Evolutionary conservation across 2,797 vertebrate genomes (phyloP), one percentile per base, ranked within the genome.

Genomic region (Enteromius paludinosus): DNA sequence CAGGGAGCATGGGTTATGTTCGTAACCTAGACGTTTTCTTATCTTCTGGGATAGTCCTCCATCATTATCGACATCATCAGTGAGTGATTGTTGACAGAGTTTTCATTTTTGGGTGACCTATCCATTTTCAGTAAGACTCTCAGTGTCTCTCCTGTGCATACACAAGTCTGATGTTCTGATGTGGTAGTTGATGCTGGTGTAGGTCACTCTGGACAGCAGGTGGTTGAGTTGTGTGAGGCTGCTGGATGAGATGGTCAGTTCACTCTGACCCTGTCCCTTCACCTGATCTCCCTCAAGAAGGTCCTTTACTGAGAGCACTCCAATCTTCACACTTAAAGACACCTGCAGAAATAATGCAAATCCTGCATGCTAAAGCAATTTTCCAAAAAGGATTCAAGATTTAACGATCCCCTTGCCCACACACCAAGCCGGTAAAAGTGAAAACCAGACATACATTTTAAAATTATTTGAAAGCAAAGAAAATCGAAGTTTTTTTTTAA

Each of bases 111-210:
- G 3, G 4, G 10, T 66, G 7, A 25, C 86, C 89, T 89, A 95
- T 93, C 92, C 12, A 89, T 94, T 82, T 89, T 10, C 38, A 41
- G 38, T 91, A 1, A n/a, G 20, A n/a, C 20, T n/a, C 9, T 56
- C 10, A 11, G 54, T 56, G 54, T 23, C 3, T 54, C 9, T 59
- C n/a, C 4, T 25, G 3, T 59, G 1, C 54, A 12, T 59, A 59
- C 54, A 1, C 11, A 59, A 12, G 54, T 59, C 54, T 59, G 54
- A 59, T 59, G 69, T 83, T 80, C 82, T 81, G 47, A 86, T 81
- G 15, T 89, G 89, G 81, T 95, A 95, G 18, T 86, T 20, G 0
- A 83, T 89, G 87, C 92, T 95, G 61, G 91, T 93, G 65, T 95
- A 95, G 1, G 90, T 92, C 69, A 94, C 69, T 4, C 88, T 88